Evolutionary conservation across 2,797 vertebrate genomes (phyloP), one percentile per base, ranked within the genome.

Genomic region (Myotis vivesi): DNA sequence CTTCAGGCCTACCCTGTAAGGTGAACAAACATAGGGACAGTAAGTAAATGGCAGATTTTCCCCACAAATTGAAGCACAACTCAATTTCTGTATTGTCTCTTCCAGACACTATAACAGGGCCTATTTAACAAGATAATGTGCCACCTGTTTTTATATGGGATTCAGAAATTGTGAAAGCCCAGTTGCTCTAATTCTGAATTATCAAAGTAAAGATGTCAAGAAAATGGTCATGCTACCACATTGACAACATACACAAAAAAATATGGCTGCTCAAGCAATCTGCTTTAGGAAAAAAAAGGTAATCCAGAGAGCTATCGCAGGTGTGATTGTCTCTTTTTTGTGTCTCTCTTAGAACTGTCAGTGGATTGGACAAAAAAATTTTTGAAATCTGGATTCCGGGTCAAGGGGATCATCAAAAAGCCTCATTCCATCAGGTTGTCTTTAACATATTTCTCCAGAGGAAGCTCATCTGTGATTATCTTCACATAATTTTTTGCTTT

Each of bases 151-250:
- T 66, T 57, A 16, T 12, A 44, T 15, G 20, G 49, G 49, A 68
- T 64, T 82, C 77, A 72, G 90, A 13, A 91, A 15, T 11, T 59
- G 71, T 73, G 22, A 89, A 95, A 75, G 38, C 69, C 69, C 91
- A 85, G 53, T 44, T 79, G 51, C 33, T 41, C 25, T 25, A 19
- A 22, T 44, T 86, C 17, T 64, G 49, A 92, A 76, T 57, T 51
- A 66, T 71, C 76, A 87, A 73, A 89, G 51, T 53, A 88, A 80
- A 72, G 84, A 77, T 36, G 38, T 57, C 72, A 68, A 96, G 49
- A 36, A 92, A 86, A 76, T 62, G 17, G 23, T 92, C 73, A 73
- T 62, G 28, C 11, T 49, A 93, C 68, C 38, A 72, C 8, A 25
- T 1, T 44, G 46, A 81, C 23, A 77, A 17, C 23, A 62, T 6